These are phyloP conservation scores for Cyclophora albipunctata DNA, from an alignment of 2,888 invertebrate species.

Conservation along the genomic window DNA sequence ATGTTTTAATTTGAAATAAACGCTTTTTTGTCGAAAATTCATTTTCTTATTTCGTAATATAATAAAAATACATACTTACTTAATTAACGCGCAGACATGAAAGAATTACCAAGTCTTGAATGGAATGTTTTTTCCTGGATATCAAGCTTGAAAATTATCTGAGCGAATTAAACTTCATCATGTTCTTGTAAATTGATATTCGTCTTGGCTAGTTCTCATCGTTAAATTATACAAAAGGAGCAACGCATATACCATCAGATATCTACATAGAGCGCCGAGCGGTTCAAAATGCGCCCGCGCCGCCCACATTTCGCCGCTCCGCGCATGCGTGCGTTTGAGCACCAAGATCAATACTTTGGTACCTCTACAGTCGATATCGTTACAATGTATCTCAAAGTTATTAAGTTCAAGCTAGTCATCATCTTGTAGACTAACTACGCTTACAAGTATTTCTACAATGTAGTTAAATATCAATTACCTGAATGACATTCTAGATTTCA, in stretches of 20 bases:
- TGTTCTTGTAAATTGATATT: slow-evolving; percentile 37
- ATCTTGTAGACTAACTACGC: neutral
- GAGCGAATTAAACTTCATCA: slow-evolving; percentile 9
- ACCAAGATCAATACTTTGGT: slow-evolving; percentile 24
- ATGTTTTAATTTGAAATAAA: too few species aligned
- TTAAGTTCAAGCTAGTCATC: too few species aligned
- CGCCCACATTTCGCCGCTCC: slow-evolving; percentile 48
- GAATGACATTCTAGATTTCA: too few species aligned
- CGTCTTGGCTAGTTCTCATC: slow-evolving; percentile 34
- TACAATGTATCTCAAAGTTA: slow-evolving; percentile 19
- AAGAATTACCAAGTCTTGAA: too few species aligned
- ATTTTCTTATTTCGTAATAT: too few species aligned
- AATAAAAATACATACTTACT: too few species aligned
- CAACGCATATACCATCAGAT: slow-evolving; percentile 29
- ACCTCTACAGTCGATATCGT: slow-evolving; percentile 13
- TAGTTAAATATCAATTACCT: too few species aligned
- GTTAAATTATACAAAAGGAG: slow-evolving; percentile 25
- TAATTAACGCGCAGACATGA: too few species aligned
- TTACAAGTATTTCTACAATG: too few species aligned
- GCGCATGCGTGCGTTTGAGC: slow-evolving; percentile 26
- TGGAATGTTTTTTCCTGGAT: too few species aligned
- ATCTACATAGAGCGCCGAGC: slow-evolving; percentile 19
- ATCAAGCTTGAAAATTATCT: too few species aligned
- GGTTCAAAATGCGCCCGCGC: slow-evolving; percentile 35
- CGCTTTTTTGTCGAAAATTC: too few species aligned